phyloP scores from a whole-genome alignment of 2,888 invertebrate species.

The Formica aserva region DNA sequence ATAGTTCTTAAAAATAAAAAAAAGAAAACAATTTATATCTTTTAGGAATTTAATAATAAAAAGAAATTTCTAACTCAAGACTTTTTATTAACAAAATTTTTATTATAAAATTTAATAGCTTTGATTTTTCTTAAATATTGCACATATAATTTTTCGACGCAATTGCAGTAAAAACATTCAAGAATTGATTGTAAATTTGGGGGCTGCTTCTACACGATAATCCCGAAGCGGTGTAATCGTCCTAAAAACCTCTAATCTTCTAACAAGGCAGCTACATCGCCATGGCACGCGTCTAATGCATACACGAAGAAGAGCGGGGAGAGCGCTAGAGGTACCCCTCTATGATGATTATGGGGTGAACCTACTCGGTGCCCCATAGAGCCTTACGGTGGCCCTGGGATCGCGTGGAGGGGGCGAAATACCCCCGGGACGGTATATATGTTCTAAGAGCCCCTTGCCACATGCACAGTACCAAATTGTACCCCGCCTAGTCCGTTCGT shows the following conservation, averaged over 20 bases:
- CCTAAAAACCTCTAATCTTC: constrained; percentile 84
- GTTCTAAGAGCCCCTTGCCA: constrained; percentile 79
- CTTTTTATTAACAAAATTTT: neutral
- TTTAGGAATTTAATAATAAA: neutral
- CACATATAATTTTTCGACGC: neutral
- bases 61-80: neutral
- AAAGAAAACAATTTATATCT: neutral
- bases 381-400: constrained; percentile 60
- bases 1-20: neutral
- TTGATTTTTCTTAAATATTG: neutral
- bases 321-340: constrained; percentile 71
- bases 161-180: neutral
- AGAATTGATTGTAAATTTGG: constrained; percentile 22
- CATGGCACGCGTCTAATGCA: constrained; percentile 81
- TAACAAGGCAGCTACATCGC: constrained; percentile 79
- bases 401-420: constrained; percentile 79
- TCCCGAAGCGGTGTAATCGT: constrained; percentile 80
- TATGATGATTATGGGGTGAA: constrained; percentile 82
- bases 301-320: constrained; percentile 68
- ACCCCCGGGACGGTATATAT: constrained; percentile 83
- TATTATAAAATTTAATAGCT: neutral
- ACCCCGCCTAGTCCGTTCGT: constrained; percentile 75
- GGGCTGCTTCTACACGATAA: constrained; percentile 61
- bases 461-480: constrained; percentile 83
- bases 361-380: constrained; percentile 81